These are phyloP conservation scores for Papilio polyxenes DNA, from an alignment of 1,140 invertebrate species.

Conservation along the genomic window DNA sequence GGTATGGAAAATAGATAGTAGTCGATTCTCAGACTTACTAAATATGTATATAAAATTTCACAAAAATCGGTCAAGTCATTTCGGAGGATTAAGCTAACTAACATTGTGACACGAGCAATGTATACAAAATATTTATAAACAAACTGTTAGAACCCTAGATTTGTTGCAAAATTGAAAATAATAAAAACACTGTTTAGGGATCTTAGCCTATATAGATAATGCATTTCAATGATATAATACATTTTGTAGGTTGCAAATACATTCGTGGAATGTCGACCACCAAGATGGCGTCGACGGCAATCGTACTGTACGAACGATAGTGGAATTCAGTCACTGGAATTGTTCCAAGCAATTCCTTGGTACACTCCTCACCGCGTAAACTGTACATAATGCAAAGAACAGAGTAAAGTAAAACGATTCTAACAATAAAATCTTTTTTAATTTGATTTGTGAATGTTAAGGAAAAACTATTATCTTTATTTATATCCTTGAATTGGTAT, in stretches of 20 bases:
- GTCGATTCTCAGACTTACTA: too few relatives aligned
- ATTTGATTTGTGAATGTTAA: not conserved
- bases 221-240: not conserved
- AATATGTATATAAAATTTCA: too few relatives aligned
- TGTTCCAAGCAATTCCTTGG: not conserved
- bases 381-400: not conserved
- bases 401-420: not conserved
- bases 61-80: too few relatives aligned
- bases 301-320: slow-evolving; percentile 3
- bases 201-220: too few relatives aligned
- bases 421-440: not conserved
- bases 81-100: too few relatives aligned
- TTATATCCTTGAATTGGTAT: too few relatives aligned
- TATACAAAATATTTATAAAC: not conserved
- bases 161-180: too few relatives aligned
- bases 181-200: too few relatives aligned
- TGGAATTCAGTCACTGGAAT: not conserved
- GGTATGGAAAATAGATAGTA: too few relatives aligned
- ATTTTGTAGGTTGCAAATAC: not conserved
- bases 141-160: too few relatives aligned
- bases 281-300: not conserved
- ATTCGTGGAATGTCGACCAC: slow-evolving; percentile 10
- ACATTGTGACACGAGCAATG: too few relatives aligned
- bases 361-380: not conserved
- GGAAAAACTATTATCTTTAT: too few relatives aligned